These are phyloP conservation scores for Coilia nasus DNA, from an alignment of 2,797 vertebrate genomes.

Conservation along the genomic window DNA sequence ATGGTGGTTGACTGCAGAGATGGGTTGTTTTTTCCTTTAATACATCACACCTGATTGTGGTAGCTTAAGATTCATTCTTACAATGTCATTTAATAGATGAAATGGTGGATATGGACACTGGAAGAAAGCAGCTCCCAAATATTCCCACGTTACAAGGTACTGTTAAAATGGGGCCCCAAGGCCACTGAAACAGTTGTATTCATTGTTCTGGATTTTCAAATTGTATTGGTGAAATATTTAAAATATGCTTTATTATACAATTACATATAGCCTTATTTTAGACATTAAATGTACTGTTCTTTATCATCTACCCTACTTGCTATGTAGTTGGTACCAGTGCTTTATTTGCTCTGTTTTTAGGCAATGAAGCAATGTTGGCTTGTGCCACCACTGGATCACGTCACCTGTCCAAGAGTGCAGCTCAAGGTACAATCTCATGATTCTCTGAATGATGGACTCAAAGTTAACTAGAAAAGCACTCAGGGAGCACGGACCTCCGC, in stretches of 20 bases:
- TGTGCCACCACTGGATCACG: constrained; percentile 23
- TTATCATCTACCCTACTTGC: not conserved
- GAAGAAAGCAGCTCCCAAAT: constrained; percentile 40
- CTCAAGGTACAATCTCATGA: constrained; percentile 42
- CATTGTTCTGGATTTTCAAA: constrained; percentile 28
- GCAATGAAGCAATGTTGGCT: constrained; percentile 26
- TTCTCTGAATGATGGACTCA: constrained; percentile 33
- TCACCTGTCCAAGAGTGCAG: constrained; percentile 34
- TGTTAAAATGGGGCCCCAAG: constrained; percentile 28
- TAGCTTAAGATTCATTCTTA: too few relatives aligned
- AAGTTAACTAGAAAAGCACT: constrained; percentile 23
- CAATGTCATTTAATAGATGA: constrained; percentile 36
- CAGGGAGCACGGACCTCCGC: too few relatives aligned
- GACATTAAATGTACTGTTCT: not conserved
- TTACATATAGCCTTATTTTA: not conserved
- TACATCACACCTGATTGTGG: too few relatives aligned
- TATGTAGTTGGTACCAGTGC: not conserved
- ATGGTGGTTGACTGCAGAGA: too few relatives aligned
- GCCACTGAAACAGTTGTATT: constrained; percentile 31
- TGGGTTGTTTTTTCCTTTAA: too few relatives aligned
- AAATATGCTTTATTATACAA: not conserved
- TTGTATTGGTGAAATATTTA: not conserved
- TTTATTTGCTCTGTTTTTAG: constrained; percentile 8
- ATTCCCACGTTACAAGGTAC: constrained; percentile 41
- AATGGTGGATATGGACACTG: constrained; percentile 31